Percentiles rank a stretch among this genome's conserved stretches.
These are phyloP conservation scores for Drosophila leontia DNA, from an alignment of 1,140 invertebrate genomes.

Conservation along the genomic window DNA sequence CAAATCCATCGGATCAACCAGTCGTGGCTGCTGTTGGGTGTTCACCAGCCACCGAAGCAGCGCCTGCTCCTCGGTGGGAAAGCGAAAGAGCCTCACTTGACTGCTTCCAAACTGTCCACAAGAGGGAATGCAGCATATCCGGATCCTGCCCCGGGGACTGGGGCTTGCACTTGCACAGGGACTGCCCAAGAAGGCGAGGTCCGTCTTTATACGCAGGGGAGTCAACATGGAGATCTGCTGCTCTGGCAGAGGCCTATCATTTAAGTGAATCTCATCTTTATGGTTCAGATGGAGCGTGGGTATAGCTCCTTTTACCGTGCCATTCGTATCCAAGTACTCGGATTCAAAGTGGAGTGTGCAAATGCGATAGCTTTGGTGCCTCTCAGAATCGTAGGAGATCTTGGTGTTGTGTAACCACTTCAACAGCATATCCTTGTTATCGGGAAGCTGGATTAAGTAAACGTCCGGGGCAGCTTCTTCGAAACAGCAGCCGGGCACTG, in stretches of 20 bases:
- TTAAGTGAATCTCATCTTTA: conserved; percentile 56
- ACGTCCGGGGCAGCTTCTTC: conserved; percentile 38
- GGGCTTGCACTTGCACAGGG: conserved; percentile 53
- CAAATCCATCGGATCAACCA: conserved; percentile 53
- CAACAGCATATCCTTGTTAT: conserved; percentile 17
- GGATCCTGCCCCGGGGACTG: conserved; percentile 56
- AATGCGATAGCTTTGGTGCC: conserved; percentile 58
- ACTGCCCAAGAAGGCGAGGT: conserved; percentile 33
- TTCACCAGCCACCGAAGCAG: conserved; percentile 70
- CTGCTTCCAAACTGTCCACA: conserved; percentile 49
- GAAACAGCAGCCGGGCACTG: conserved; percentile 55
- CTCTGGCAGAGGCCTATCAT: conserved; percentile 17
- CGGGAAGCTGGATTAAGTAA: conserved; percentile 45
- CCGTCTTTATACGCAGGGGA: conserved; percentile 50
- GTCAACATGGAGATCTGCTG: neutral
- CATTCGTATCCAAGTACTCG: conserved; percentile 43
- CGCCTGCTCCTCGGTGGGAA: conserved; percentile 54
- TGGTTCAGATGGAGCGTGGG: conserved; percentile 70
- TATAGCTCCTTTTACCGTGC: conserved; percentile 60
- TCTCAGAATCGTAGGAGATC: conserved; percentile 38
- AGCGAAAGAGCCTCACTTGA: conserved; percentile 54
- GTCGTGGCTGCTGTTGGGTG: conserved; percentile 58
- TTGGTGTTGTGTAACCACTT: conserved; percentile 68
- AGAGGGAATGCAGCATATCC: conserved; percentile 64
- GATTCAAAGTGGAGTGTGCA: conserved; percentile 73